Base-by-base conservation (phyloP, 2,888 invertebrate species). In the Limnephilus rhombicus region DNA sequence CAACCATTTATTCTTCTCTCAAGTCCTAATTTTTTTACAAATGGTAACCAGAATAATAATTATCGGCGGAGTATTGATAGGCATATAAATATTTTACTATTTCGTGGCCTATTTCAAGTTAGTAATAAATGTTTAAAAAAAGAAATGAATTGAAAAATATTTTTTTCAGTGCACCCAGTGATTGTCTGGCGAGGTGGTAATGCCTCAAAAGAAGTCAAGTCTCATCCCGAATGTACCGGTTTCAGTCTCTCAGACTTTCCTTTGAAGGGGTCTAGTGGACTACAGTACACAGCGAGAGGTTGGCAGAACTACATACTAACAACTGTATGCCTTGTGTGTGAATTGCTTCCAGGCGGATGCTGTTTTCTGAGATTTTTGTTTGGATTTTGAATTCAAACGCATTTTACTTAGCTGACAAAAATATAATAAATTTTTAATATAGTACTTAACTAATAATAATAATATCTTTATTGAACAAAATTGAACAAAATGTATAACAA, bases 181-280 rank as follows among this genome's bases (percentile, higher is more conserved):
- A 45, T 45, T 86, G 29, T 86, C 45, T 45, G n/a, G n/a, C 45
- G 86, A 86, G 86, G 86, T 29, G 45, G 86, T 86, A 86, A 86
- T 45, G n/a, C 29, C 49, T 86, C 86, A 86, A 86, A 86, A 86
- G 29, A 86, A 86, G 86, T 86, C 86, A 86, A 86, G 86, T 29
- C 86, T 86, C 86, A 86, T 29, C 49, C 49, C 45, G 49, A 15
- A 29, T 49, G 29, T n/a, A 45, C n/a, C 29, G 41, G 68, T 18
- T 68, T 68, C 9, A n/a, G 68, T 68, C 68, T n/a, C 68, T n/a
- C 68, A 24, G 68, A 13, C 86, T 24, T 45, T 86, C 86, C 86
- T 86, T 45, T 86, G 86, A 86, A 29, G 18, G 24, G 37, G 37
- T 37, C 9, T 24, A 83, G 83, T 37, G 24, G 37, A 37, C 15